Evolutionary conservation across 2,888 invertebrate genomes (phyloP).

Genomic region (Mongoloraphidia duomilia): DNA sequence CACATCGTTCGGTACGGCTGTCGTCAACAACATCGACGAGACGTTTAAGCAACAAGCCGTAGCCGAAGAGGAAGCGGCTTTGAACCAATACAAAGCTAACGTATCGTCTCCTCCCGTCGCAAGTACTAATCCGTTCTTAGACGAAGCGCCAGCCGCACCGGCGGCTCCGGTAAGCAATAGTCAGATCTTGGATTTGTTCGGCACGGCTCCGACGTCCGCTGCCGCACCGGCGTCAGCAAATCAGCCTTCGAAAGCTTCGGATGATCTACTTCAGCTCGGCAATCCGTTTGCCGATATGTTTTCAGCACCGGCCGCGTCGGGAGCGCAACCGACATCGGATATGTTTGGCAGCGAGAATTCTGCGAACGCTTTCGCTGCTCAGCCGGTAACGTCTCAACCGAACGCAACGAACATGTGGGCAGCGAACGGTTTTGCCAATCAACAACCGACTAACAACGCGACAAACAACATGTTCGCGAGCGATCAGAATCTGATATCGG

Average conservation of each 20-base stretch:
- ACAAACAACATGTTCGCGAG: constrained; percentile 17
- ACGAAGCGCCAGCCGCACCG: constrained; percentile 28
- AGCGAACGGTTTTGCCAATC: not conserved
- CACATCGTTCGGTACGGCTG: constrained; percentile 75
- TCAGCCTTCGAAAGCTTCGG: constrained; percentile 53
- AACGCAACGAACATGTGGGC: constrained; percentile 3
- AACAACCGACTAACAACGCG: not conserved
- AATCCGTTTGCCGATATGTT: constrained; percentile 82
- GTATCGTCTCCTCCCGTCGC: constrained; percentile 61
- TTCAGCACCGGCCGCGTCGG: constrained; percentile 17
- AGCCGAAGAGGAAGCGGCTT: constrained; percentile 90
- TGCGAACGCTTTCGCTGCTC: constrained; percentile 5
- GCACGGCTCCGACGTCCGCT: constrained; percentile 36
- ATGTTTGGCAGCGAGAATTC: not conserved
- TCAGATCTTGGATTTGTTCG: constrained; percentile 70
- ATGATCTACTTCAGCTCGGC: constrained; percentile 66
- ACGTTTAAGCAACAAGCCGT: constrained; percentile 72
- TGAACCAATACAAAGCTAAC: constrained; percentile 89
- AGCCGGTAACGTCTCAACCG: constrained; percentile 6
- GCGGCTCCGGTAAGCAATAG: constrained; percentile 23
- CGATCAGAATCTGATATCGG: constrained; percentile 32
- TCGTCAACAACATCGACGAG: constrained; percentile 70
- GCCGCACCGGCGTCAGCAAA: constrained; percentile 24
- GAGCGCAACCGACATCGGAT: not conserved
- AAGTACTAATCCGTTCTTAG: constrained; percentile 71